Evolutionary conservation across 2,113 vertebrate genomes (phyloP), one percentile per base, ranked within the genome.

Genomic region (Promerops cafer): DNA sequence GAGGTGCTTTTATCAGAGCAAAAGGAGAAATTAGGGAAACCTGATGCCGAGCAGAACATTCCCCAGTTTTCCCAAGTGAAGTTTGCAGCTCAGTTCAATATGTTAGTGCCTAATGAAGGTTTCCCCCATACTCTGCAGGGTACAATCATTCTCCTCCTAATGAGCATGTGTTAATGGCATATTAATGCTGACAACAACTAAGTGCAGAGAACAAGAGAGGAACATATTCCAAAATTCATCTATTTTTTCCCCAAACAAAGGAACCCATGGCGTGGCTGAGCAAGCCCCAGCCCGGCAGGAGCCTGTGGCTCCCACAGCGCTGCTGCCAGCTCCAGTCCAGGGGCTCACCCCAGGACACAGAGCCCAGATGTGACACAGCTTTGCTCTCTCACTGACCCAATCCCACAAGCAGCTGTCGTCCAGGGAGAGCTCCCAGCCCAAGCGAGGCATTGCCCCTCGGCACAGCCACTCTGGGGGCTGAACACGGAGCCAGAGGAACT

Each of bases 171-270:
- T 92, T 96, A 94, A 94, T 90, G 90, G 89, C 96, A 91, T 93
- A 94, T 90, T 93, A 94, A 97, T 92, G 78, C 93, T 82, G 85
- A 96, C 88, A 93, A 97, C 92, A 95, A 93, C 87, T 57, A 92
- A 94, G 78, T 54, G 79, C 8, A 9, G 74, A 87, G 92, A 95
- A 87, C 66, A 83, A 70, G 94, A 84, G 70, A 95, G 15, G 84
- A 95, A 78, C 57, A 30, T 64, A 83, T 65, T 94, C 90, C 79
- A 95, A 92, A 94, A 94, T 72, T 60, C 18, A 8, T 74, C 69
- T 47, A 1, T 30, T 64, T 80, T 53, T 33, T 4, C 3, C 24
- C 27, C 64, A 3, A 85, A 89, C 44, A 65, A 89, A 92, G 37
- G 60, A 95, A 60, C 49, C 44, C 81, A 45, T 4, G 0, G 1